phyloP scores from a whole-genome alignment of 2,888 invertebrate species.

The Asteroscopus sphinx region DNA sequence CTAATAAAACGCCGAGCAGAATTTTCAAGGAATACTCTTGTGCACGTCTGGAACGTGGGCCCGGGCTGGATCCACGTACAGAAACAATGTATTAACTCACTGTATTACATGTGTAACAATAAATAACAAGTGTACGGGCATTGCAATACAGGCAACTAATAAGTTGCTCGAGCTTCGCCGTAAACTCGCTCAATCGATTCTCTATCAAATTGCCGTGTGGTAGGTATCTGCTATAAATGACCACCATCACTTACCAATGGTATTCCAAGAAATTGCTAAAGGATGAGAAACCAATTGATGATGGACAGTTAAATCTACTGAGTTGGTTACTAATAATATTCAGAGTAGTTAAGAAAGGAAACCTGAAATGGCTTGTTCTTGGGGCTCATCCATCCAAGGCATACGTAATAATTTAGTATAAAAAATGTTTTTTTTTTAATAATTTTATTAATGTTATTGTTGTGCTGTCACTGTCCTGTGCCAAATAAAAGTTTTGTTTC shows the following conservation, averaged over 20 bases:
- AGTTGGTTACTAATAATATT: not conserved
- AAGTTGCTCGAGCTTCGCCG: constrained; percentile 21
- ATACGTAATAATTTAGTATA: no score
- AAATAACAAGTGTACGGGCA: constrained; percentile 49
- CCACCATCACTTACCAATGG: not conserved
- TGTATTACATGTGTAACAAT: constrained; percentile 52
- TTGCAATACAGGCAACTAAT: constrained; percentile 48
- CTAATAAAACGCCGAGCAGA: constrained; percentile 18
- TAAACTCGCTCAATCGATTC: constrained; percentile 41
- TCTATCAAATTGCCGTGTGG: constrained; percentile 36
- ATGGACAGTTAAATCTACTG: not conserved
- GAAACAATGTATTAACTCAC: constrained; percentile 50
- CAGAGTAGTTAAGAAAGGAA: no score
- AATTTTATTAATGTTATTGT: no score
- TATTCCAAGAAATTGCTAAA: constrained; percentile 22
- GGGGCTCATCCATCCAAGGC: no score
- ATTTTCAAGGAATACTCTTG: constrained; percentile 29
- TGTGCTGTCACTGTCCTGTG: no score
- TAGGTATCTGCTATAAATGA: constrained; percentile 31
- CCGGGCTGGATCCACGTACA: constrained; percentile 33
- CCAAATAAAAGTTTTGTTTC: no score
- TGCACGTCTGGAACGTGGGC: constrained; percentile 20
- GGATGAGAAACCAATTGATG: constrained; percentile 8
- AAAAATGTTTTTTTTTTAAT: no score
- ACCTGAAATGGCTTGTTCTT: no score